These are phyloP conservation scores for Lepilemur ruficaudatus DNA, from an alignment of 2,797 vertebrate genomes.

Conservation along the genomic window DNA sequence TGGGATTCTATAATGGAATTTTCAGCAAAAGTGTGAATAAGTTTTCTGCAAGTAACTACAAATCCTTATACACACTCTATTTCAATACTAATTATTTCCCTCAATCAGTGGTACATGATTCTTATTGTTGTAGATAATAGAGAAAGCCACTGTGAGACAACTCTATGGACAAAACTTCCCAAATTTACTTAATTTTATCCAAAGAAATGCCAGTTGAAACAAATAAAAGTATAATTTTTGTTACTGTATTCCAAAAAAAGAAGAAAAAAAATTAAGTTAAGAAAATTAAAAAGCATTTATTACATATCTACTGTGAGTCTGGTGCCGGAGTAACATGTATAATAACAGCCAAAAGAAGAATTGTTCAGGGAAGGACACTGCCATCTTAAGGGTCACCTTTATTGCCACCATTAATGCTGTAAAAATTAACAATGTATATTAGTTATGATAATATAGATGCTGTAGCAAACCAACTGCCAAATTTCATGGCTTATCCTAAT, in stretches of 20 bases:
- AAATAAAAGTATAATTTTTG: not conserved
- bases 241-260: not conserved
- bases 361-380: not conserved
- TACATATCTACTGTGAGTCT: constrained; percentile 9
- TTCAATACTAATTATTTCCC: constrained; percentile 70
- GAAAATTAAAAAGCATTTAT: not conserved
- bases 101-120: constrained; percentile 8
- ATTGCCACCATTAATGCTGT: not conserved
- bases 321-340: not conserved
- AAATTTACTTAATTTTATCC: constrained; percentile 54
- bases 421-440: not conserved
- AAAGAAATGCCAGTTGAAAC: constrained; percentile 30
- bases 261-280: not conserved
- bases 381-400: not conserved
- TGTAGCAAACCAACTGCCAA: not conserved
- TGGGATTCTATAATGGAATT: constrained; percentile 68
- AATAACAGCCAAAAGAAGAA: not conserved
- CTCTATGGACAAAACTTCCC: constrained; percentile 33
- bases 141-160: constrained; percentile 44
- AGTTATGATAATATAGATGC: not conserved
- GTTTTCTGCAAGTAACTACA: constrained; percentile 66
- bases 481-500: not conserved
- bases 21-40: constrained; percentile 71
- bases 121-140: constrained; percentile 57
- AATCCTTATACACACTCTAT: constrained; percentile 54